Base-by-base conservation (phyloP, 2,113 vertebrate genomes). In the Crotophaga sulcirostris region DNA sequence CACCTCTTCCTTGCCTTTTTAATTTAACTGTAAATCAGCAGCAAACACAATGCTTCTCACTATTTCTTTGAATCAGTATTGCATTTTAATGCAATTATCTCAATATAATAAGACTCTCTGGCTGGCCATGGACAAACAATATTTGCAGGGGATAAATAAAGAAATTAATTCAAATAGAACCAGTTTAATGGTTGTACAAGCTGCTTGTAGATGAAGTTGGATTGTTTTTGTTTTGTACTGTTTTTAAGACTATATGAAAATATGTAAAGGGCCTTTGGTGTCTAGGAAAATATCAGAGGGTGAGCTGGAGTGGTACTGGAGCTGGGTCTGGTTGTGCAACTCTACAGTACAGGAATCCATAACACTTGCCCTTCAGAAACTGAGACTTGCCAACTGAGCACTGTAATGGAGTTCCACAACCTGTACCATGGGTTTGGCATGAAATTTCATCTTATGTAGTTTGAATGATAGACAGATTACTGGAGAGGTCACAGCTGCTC, bases 301-400 rank as follows among this genome's bases (percentile, higher is more conserved):
- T 86, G 59, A 58, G 17, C 11, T 31, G 59, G 36, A 77, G 29
- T 16, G 4, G 2, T 49, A 45, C 0, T 1, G 62, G 62, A 77
- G 29, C 78, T 16, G 45, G 23, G 4, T 81, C 45, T 60, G n/a
- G 51, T 44, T 51, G 33, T 63, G 25, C 9, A 70, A 2, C n/a
- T 66, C 45, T 33, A 4, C 29, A 47, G 34, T 54, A 80, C 13
- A 69, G 29, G 59, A 77, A 54, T 25, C 8, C 5, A 3, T 40
- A 52, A 45, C 25, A 40, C 6, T 18, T 10, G 11, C 16, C 3
- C 9, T 89, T 55, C 76, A 69, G 63, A 84, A 91, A 67, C 28
- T 23, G 28, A 63, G 67, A 33, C 0, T 0, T 20, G 36, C 9
- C 42, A 58, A 1, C 2, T 47, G 44, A 80, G 13, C 18, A 25